These are phyloP conservation scores for Ctenicera cuprea DNA, from an alignment of 2,888 invertebrate genomes.

Conservation along the genomic window DNA sequence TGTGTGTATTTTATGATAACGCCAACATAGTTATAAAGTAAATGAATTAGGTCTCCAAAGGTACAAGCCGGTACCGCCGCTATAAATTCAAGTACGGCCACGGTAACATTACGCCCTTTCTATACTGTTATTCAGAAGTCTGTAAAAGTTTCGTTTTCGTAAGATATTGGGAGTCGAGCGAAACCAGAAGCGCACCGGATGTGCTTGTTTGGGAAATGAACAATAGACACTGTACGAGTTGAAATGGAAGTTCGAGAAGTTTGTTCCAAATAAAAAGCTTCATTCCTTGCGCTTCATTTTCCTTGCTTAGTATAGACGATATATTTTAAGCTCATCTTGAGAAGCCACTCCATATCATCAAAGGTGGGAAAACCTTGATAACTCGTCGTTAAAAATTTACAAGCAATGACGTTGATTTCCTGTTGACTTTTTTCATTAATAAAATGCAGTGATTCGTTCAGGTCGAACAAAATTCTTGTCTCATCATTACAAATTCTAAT, in stretches of 20 bases:
- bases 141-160: slow-evolving; percentile 47
- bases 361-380: background rate
- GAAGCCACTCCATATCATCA: background rate
- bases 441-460: background rate
- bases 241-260: slow-evolving; percentile 42
- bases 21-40: slow-evolving; percentile 49
- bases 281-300: slow-evolving; percentile 32
- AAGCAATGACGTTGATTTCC: slow-evolving; percentile 14
- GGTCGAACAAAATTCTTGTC: background rate
- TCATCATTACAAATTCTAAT: background rate
- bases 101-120: slow-evolving; percentile 34
- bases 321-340: slow-evolving; percentile 7
- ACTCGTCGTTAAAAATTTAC: background rate
- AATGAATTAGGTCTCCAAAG: slow-evolving; percentile 58
- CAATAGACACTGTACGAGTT: slow-evolving; percentile 45
- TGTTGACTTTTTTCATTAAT: slow-evolving; percentile 23
- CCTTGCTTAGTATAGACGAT: slow-evolving; percentile 27
- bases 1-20: slow-evolving; percentile 47
- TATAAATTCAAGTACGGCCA: slow-evolving; percentile 50
- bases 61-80: slow-evolving; percentile 58
- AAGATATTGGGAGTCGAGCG: slow-evolving; percentile 34
- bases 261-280: slow-evolving; percentile 38
- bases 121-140: slow-evolving; percentile 41
- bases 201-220: slow-evolving; percentile 45
- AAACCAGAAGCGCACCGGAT: slow-evolving; percentile 40